Percentiles rank a stretch among this genome's conserved stretches.
Conservation (phyloP, 2,113 vertebrate genomes). For the Pangasianodon gigas region DNA sequence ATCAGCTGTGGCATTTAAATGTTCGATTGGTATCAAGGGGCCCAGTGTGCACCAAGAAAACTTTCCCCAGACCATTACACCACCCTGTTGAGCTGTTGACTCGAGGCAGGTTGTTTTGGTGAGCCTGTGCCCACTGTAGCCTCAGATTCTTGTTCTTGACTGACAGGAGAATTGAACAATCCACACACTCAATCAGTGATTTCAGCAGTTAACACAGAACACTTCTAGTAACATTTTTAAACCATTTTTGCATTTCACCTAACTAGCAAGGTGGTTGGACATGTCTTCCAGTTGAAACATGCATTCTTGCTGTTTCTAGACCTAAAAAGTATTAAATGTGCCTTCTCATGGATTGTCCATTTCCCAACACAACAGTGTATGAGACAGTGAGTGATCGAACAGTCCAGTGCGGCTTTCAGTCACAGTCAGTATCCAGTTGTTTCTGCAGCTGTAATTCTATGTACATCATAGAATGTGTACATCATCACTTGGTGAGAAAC, state of each 20-base stretch:
- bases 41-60: neutral
- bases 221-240: neutral
- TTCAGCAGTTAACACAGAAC: neutral
- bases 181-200: neutral
- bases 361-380: neutral
- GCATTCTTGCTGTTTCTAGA: neutral
- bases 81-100: too few relatives aligned
- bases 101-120: too few relatives aligned
- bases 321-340: neutral
- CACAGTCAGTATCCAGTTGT: neutral
- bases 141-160: neutral
- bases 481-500: neutral
- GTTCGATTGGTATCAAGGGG: neutral
- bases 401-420: neutral
- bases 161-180: neutral
- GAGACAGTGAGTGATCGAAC: neutral
- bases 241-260: neutral
- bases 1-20: neutral
- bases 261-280: neutral
- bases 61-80: neutral
- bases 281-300: neutral
- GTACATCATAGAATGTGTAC: too few relatives aligned
- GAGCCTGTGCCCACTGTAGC: too few relatives aligned
- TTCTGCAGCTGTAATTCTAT: too few relatives aligned
- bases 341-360: neutral